Conservation (phyloP, 1,140 invertebrate species). For the Pantala flavescens region DNA sequence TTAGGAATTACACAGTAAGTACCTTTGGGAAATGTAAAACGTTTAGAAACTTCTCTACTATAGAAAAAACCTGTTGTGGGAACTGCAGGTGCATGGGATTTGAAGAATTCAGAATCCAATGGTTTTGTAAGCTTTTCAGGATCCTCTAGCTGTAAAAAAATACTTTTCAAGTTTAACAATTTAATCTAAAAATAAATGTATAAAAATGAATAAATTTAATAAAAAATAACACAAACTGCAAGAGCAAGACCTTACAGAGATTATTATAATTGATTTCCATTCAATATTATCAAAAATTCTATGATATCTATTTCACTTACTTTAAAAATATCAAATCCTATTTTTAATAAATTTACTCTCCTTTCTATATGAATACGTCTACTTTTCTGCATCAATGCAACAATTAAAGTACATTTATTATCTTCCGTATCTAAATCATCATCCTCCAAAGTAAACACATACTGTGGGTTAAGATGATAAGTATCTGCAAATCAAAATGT, state of each 20-base stretch:
- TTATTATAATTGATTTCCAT: background rate
- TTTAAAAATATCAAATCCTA: slow-evolving; percentile 54
- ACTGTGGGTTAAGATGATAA: slow-evolving; percentile 53
- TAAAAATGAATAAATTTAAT: background rate
- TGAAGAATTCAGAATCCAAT: slow-evolving; percentile 47
- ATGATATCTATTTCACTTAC: slow-evolving; percentile 27
- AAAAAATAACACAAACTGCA: background rate
- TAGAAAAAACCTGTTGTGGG: slow-evolving; percentile 50
- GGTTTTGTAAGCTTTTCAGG: slow-evolving; percentile 34
- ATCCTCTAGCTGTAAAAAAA: slow-evolving; percentile 31
- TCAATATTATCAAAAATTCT: background rate
- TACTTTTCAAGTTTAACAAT: background rate
- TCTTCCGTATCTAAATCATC: slow-evolving; percentile 51
- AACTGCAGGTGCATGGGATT: slow-evolving; percentile 46
- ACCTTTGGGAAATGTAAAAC: slow-evolving; percentile 50
- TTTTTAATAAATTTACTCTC: slow-evolving; percentile 46
- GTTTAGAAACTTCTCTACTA: slow-evolving; percentile 46
- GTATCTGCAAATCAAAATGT: slow-evolving; percentile 40
- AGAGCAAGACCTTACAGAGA: background rate
- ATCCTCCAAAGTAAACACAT: slow-evolving; percentile 43
- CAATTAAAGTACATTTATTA: slow-evolving; percentile 48
- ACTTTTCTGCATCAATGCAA: slow-evolving; percentile 54
- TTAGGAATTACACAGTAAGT: slow-evolving; percentile 54
- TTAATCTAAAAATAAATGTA: background rate
- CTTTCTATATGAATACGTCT: slow-evolving; percentile 42